Conservation (phyloP, 2,113 vertebrate genomes). For the Rhabdomys dilectus region DNA sequence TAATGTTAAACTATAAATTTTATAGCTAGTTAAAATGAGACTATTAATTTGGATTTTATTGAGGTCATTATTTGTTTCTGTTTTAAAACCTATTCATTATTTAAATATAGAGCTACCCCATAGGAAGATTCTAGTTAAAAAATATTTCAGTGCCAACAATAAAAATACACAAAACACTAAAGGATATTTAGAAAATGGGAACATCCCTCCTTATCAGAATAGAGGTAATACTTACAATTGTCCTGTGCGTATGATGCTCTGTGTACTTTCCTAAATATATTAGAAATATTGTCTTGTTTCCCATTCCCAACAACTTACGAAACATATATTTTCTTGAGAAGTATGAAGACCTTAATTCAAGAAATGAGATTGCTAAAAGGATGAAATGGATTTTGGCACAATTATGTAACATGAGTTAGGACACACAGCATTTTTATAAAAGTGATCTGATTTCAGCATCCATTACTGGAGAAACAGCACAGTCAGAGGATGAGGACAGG, state of each 20-base stretch:
- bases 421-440: background rate
- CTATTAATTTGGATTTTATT: slow-evolving; percentile 49
- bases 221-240: background rate
- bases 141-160: slow-evolving; percentile 50
- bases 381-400: background rate
- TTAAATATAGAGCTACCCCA: slow-evolving; percentile 30
- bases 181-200: background rate
- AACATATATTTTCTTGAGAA: background rate
- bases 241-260: background rate
- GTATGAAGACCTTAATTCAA: background rate
- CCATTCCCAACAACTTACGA: background rate
- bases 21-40: slow-evolving; percentile 29
- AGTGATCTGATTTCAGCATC: background rate
- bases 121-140: slow-evolving; percentile 36
- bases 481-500: background rate
- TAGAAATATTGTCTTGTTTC: background rate
- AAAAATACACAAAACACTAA: background rate
- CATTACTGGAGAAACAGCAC: background rate
- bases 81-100: slow-evolving; percentile 64
- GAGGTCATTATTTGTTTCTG: slow-evolving; percentile 58
- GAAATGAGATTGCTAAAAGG: background rate
- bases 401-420: background rate
- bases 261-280: background rate
- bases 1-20: slow-evolving; percentile 41
- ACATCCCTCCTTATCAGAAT: background rate